Conservation (phyloP, 2,888 invertebrate species). For the Drymonia ruficornis region DNA sequence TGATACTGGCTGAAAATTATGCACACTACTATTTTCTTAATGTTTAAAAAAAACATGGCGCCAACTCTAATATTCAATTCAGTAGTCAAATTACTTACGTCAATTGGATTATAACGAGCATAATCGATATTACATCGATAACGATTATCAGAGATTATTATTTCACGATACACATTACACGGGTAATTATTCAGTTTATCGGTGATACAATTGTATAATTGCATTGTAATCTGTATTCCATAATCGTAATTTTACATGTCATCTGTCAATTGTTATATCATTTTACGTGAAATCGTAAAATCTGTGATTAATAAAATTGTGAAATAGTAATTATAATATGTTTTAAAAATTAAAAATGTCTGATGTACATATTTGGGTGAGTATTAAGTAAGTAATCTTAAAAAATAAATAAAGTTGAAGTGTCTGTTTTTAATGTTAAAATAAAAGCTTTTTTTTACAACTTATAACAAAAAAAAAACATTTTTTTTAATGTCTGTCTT, state of each 20-base stretch:
- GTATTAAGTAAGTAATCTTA: no score
- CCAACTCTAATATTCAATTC: neutral
- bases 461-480: no score
- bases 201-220: conserved; percentile 2
- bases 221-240: conserved; percentile 4
- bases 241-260: conserved; percentile 2
- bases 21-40: no score
- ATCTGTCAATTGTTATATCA: neutral
- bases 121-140: conserved; percentile 5
- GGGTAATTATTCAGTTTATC: neutral
- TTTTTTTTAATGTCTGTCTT: no score
- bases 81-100: conserved; percentile 4
- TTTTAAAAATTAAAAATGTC: no score
- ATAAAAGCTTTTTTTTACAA: no score
- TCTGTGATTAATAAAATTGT: neutral
- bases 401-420: no score
- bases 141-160: conserved; percentile 4
- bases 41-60: neutral
- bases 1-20: no score
- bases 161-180: neutral
- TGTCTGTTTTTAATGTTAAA: no score
- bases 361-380: no score
- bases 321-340: no score
- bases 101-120: conserved; percentile 2
- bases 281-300: neutral